A percentile compares a stretch with the other conserved stretches of the same genome.
Conservation (phyloP, 2,113 vertebrate genomes). For the Lasiurus cinereus region DNA sequence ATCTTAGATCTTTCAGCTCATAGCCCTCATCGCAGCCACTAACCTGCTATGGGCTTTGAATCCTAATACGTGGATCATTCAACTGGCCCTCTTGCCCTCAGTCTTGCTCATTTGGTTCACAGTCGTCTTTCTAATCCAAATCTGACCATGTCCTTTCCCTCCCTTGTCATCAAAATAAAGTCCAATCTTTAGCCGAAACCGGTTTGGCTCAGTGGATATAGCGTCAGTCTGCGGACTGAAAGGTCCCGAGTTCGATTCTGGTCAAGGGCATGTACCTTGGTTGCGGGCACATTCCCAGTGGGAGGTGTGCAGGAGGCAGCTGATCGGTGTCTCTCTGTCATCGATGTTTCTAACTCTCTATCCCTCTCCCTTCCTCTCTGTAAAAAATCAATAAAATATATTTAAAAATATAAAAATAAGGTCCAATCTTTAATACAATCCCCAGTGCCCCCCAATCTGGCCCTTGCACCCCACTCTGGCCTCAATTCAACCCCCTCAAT, state of each 20-base stretch:
- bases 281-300: no score
- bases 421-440: not conserved
- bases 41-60: not conserved
- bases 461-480: not conserved
- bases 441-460: not conserved
- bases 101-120: not conserved
- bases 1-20: not conserved
- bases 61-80: not conserved
- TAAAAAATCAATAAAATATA: no score
- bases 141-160: not conserved
- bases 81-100: not conserved
- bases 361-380: no score
- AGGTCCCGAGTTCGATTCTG: no score
- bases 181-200: not conserved
- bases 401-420: not conserved
- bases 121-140: not conserved
- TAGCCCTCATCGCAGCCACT: not conserved
- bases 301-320: no score
- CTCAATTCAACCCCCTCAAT: not conserved
- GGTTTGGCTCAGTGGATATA: no score
- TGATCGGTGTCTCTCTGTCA: no score
- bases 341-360: no score
- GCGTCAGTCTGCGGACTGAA: no score
- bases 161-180: constrained; percentile 1
- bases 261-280: no score